phyloP scores from a whole-genome alignment of 2,797 vertebrate genomes.

The Pitangus sulphuratus region DNA sequence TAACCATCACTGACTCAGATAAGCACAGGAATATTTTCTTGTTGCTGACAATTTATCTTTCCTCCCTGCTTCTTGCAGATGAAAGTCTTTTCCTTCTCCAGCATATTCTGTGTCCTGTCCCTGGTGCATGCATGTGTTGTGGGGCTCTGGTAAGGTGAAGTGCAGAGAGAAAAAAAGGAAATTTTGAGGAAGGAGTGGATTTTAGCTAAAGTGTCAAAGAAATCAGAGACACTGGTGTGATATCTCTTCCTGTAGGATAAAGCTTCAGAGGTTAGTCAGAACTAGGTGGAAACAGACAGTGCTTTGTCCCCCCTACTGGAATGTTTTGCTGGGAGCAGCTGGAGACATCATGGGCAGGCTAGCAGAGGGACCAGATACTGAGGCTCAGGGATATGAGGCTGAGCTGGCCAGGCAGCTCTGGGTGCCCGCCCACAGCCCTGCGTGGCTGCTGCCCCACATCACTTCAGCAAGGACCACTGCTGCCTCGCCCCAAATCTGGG shows the following conservation, averaged over 20 bases:
- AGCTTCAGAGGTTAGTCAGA: neutral
- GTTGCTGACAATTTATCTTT: neutral
- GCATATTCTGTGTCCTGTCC: neutral
- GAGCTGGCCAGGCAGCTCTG: neutral
- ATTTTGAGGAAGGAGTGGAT: neutral
- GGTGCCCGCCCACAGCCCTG: fast-evolving
- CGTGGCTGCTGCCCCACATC: fast-evolving
- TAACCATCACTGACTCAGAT: neutral
- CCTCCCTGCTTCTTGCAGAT: neutral
- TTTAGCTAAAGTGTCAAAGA: neutral
- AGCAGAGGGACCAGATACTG: fast-evolving
- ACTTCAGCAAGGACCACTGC: fast-evolving
- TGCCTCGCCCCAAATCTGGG: neutral
- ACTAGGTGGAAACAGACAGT: neutral
- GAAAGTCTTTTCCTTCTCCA: neutral
- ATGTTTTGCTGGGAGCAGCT: neutral
- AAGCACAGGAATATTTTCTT: neutral
- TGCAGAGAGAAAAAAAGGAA: neutral
- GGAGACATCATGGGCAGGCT: fast-evolving
- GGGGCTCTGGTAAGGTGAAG: neutral
- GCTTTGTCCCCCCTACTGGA: fast-evolving
- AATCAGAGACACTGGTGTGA: neutral
- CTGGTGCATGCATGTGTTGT: fast-evolving
- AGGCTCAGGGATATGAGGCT: fast-evolving
- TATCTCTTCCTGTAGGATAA: neutral